Evolutionary conservation across 2,113 vertebrate species (phyloP).

Genomic region (Cyanistes caeruleus): DNA sequence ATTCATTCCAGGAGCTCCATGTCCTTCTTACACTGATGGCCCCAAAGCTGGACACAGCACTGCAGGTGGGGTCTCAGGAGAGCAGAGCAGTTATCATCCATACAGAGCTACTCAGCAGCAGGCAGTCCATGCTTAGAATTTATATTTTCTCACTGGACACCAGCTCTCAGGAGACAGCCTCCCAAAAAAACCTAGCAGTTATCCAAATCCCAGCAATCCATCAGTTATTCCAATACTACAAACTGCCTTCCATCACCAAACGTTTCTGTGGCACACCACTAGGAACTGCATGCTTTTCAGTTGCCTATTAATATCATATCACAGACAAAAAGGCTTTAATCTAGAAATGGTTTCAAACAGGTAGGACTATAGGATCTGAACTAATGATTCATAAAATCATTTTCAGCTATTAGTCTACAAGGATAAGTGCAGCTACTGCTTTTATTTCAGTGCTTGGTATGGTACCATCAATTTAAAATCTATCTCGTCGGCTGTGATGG

Average conservation of each 20-base stretch:
- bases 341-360: constrained; percentile 56
- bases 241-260: constrained; percentile 23
- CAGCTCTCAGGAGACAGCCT: background rate
- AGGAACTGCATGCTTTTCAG: constrained; percentile 1
- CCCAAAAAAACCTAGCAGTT: background rate
- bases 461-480: constrained; percentile 73
- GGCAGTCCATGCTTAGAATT: background rate
- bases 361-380: constrained; percentile 64
- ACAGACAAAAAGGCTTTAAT: constrained; percentile 67
- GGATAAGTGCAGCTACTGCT: constrained; percentile 60
- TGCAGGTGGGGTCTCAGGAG: background rate
- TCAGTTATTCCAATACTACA: constrained; percentile 24
- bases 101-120: background rate
- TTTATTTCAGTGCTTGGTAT: constrained; percentile 68
- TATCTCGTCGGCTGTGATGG: background rate
- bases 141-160: background rate
- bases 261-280: background rate
- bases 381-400: constrained; percentile 80
- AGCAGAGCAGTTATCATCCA: background rate
- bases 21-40: fast-evolving
- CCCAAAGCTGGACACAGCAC: background rate
- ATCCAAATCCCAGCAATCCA: background rate
- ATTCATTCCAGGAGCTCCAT: background rate
- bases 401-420: constrained; percentile 70
- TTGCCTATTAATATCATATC: constrained; percentile 40